These are phyloP conservation scores for Spea multiplicata DNA, from an alignment of 2,113 vertebrate genomes.

Conservation along the genomic window DNA sequence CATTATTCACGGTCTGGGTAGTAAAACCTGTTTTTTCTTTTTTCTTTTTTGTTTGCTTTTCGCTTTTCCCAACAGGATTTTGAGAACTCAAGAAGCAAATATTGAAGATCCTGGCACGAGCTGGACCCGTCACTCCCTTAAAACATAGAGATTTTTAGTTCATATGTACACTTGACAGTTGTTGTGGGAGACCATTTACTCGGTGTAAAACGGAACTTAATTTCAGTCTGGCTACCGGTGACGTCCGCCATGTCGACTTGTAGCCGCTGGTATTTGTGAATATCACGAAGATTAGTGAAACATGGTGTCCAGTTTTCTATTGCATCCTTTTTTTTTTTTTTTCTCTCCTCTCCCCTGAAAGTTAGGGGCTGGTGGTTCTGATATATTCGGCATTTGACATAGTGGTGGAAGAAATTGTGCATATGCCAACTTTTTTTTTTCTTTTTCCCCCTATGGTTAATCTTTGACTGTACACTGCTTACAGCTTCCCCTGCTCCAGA, in stretches of 20 bases:
- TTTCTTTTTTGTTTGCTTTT: conserved; percentile 31
- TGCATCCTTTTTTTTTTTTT: conserved; percentile 69
- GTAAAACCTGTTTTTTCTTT: not conserved
- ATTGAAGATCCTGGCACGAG: conserved; percentile 84
- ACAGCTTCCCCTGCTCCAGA: conserved; percentile 74
- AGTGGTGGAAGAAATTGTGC: conserved; percentile 82
- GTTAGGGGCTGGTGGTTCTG: conserved; percentile 34
- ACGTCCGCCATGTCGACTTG: conserved; percentile 69
- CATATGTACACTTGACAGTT: conserved; percentile 82
- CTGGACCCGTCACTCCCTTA: conserved; percentile 85
- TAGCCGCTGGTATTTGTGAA: conserved; percentile 78
- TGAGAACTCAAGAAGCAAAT: conserved; percentile 78
- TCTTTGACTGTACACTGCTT: conserved; percentile 78
- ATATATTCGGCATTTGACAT: conserved; percentile 65
- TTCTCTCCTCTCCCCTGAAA: conserved; percentile 13
- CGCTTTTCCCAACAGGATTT: conserved; percentile 78
- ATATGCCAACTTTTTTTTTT: conserved; percentile 84
- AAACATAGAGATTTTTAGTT: conserved; percentile 86
- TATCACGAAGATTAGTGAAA: conserved; percentile 84
- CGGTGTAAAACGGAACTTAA: conserved; percentile 78
- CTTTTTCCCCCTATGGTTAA: conserved; percentile 60
- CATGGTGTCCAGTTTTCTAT: conserved; percentile 82
- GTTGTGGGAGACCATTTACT: conserved; percentile 84
- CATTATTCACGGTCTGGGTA: not conserved
- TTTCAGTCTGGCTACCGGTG: conserved; percentile 78